Evolutionary conservation across 2,888 invertebrate genomes (phyloP).

Genomic region (Adelphocoris suturalis): DNA sequence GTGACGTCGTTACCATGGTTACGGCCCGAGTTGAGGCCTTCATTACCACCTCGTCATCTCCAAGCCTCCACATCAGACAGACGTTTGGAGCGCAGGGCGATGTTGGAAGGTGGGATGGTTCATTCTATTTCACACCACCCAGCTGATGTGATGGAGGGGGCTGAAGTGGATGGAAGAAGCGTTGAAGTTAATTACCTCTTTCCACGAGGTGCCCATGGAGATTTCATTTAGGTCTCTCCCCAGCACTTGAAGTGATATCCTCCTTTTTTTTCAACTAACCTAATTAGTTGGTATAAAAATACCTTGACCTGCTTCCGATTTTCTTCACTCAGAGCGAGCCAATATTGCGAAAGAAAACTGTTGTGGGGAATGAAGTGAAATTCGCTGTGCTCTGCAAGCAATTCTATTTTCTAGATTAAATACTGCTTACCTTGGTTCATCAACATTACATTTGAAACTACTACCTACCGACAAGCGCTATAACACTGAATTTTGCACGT

Average conservation of each 20-base stretch:
- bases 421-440: too few species aligned
- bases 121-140: conserved; percentile 11
- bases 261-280: conserved; percentile 21
- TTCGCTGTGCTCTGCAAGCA: too few species aligned
- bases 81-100: neutral
- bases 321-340: neutral
- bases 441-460: too few species aligned
- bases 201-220: conserved; percentile 9
- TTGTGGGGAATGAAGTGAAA: too few species aligned
- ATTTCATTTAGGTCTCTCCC: conserved; percentile 29
- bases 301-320: conserved; percentile 21
- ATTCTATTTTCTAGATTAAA: too few species aligned
- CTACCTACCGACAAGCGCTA: too few species aligned
- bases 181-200: conserved; percentile 37
- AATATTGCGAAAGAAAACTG: too few species aligned
- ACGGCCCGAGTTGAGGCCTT: neutral
- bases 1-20: neutral
- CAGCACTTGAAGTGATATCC: conserved; percentile 24
- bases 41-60: conserved; percentile 23
- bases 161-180: neutral
- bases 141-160: neutral
- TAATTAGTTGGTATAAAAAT: conserved; percentile 36
- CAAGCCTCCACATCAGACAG: conserved; percentile 27
- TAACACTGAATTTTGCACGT: too few species aligned
- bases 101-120: neutral